A percentile compares a stretch with the other conserved stretches of the same genome.
These are phyloP conservation scores for Holcopasites calliopsidis DNA, from an alignment of 1,140 invertebrate species.

Conservation along the genomic window DNA sequence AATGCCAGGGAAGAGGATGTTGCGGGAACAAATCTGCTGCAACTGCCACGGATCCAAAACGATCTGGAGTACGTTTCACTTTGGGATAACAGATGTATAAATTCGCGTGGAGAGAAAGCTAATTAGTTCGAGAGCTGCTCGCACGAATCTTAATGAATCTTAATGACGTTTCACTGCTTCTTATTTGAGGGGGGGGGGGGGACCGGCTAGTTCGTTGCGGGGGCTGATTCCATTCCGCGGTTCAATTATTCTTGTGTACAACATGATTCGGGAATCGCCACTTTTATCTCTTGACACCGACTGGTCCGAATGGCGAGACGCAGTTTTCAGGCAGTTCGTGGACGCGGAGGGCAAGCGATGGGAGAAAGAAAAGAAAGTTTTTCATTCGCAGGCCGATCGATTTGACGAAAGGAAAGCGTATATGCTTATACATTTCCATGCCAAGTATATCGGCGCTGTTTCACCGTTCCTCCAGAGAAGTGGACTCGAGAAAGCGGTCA, in stretches of 20 bases:
- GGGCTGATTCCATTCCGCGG: not conserved
- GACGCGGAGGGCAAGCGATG: not conserved
- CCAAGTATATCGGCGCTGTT: conserved; percentile 14
- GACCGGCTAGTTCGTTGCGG: not conserved
- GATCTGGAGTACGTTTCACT: not conserved
- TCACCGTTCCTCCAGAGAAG: conserved; percentile 14
- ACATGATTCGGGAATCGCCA: not conserved
- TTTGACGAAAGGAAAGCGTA: conserved; percentile 14
- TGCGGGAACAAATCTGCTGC: not conserved
- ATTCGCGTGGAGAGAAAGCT: conserved; percentile 6
- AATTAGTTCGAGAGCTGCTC: conserved; percentile 30
- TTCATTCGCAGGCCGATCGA: not conserved
- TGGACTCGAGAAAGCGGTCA: conserved; percentile 27
- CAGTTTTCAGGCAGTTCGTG: too few relatives aligned
- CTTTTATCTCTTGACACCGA: not conserved
- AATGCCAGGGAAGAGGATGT: not conserved
- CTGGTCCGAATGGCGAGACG: too few relatives aligned
- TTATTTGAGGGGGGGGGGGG: conserved; percentile 2
- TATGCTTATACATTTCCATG: not conserved
- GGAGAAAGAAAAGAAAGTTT: not conserved
- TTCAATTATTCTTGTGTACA: not conserved
- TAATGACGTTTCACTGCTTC: conserved; percentile 12
- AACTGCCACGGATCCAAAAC: not conserved
- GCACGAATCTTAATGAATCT: conserved; percentile 22
- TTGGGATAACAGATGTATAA: not conserved